Conservation (phyloP, 2,113 vertebrate genomes). For the Candoia aspera region DNA sequence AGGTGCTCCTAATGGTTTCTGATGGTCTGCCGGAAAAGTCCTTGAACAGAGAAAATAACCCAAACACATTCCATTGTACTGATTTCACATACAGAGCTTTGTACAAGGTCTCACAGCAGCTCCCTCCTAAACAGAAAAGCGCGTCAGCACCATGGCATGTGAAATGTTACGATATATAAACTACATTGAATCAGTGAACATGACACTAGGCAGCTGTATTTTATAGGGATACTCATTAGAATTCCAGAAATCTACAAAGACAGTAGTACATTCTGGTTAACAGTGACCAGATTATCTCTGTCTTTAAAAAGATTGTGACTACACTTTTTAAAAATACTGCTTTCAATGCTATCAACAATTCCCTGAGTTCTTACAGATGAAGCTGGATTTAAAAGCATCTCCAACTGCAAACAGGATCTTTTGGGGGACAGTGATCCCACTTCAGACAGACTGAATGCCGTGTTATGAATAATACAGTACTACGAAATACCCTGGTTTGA, state of each 20-base stretch:
- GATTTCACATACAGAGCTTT: no score
- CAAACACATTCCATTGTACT: no score
- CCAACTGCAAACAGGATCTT: not conserved
- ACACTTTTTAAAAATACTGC: not conserved
- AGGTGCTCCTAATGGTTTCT: no score
- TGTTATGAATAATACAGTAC: not conserved
- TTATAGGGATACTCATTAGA: not conserved
- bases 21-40: no score
- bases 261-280: not conserved
- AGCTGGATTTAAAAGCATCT: not conserved
- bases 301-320: not conserved
- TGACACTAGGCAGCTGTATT: not conserved
- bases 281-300: not conserved
- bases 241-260: not conserved
- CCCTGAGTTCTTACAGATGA: not conserved
- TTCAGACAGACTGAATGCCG: not conserved
- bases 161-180: no score
- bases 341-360: not conserved
- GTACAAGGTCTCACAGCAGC: no score
- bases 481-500: not conserved
- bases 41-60: no score
- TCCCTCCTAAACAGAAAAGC: no score
- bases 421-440: not conserved
- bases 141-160: no score
- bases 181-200: no score